These are phyloP conservation scores for Dasypolia templi DNA, from an alignment of 2,888 invertebrate species.

Conservation along the genomic window DNA sequence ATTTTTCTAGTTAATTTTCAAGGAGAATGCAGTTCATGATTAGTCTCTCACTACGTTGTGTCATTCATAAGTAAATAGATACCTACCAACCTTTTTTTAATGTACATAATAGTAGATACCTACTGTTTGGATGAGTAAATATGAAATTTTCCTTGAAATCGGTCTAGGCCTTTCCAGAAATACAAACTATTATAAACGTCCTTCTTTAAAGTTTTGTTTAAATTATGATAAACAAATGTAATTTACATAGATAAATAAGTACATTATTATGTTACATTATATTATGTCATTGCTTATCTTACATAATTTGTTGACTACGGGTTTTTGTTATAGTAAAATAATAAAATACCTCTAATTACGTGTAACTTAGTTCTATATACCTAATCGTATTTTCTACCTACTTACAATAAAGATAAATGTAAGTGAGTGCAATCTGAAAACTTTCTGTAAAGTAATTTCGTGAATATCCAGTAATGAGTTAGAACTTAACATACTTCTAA, in stretches of 20 bases:
- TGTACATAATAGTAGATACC: not conserved
- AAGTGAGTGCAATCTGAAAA: conserved; percentile 28
- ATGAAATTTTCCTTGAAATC: conserved; percentile 1
- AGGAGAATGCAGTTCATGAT: not conserved
- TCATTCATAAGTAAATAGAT: not conserved
- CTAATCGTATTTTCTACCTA: not conserved
- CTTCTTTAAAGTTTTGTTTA: conserved; percentile 8
- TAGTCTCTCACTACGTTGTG: not conserved
- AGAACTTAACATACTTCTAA: not conserved
- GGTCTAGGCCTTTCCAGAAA: conserved; percentile 21
- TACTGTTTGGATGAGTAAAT: not conserved
- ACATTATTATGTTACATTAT: conserved; percentile 4
- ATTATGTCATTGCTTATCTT: conserved; percentile 25
- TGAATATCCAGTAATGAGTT: not conserved
- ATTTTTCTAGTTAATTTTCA: not conserved
- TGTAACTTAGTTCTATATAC: not conserved
- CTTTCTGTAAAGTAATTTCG: not conserved
- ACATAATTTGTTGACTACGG: conserved; percentile 49
- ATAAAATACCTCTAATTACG: conserved; percentile 17
- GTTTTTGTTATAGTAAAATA: conserved; percentile 40
- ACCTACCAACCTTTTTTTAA: not conserved
- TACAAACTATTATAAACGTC: conserved; percentile 18
- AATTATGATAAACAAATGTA: conserved; percentile 37
- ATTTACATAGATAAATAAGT: conserved; percentile 28
- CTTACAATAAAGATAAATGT: conserved; percentile 26